Conservation (phyloP, 2,888 invertebrate species). For the Lepidocyrtoides sp. region DNA sequence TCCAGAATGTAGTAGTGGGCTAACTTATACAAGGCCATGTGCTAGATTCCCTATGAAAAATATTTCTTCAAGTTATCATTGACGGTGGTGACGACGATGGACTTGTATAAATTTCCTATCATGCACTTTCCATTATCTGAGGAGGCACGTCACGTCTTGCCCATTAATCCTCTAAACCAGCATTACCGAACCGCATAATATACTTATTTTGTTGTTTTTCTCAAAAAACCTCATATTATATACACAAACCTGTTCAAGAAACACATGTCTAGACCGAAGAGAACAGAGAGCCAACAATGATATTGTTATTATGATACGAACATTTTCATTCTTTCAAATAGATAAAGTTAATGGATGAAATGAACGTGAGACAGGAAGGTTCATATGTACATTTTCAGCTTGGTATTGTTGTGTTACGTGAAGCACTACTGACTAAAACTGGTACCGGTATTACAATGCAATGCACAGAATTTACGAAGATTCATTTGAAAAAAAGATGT, state of each 20-base stretch:
- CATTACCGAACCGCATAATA: not conserved
- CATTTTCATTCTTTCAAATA: not conserved
- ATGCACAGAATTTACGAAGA: not conserved
- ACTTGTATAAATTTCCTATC: not conserved
- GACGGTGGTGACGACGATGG: no score
- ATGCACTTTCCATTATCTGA: slow-evolving; percentile 18
- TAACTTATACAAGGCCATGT: slow-evolving; percentile 68
- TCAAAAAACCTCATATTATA: no score
- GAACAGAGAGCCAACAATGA: not conserved
- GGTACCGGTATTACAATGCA: slow-evolving; percentile 43
- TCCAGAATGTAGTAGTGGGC: slow-evolving; percentile 25
- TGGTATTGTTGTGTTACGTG: slow-evolving; percentile 30
- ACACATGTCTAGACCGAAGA: slow-evolving; percentile 33
- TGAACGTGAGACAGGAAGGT: not conserved
- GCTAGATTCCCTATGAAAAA: slow-evolving; percentile 55
- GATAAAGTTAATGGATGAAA: not conserved
- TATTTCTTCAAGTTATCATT: slow-evolving; percentile 1
- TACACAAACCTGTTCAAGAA: slow-evolving; percentile 41
- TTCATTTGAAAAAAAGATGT: slow-evolving; percentile 16
- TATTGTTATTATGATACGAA: no score
- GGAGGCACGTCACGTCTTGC: not conserved
- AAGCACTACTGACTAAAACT: no score
- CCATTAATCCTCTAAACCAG: slow-evolving; percentile 1
- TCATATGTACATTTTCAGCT: not conserved
- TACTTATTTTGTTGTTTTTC: not conserved